A percentile compares a stretch with the other conserved stretches of the same genome.
Evolutionary conservation across 2,113 vertebrate species (phyloP).

Genomic region (Reinhardtius hippoglossoides): DNA sequence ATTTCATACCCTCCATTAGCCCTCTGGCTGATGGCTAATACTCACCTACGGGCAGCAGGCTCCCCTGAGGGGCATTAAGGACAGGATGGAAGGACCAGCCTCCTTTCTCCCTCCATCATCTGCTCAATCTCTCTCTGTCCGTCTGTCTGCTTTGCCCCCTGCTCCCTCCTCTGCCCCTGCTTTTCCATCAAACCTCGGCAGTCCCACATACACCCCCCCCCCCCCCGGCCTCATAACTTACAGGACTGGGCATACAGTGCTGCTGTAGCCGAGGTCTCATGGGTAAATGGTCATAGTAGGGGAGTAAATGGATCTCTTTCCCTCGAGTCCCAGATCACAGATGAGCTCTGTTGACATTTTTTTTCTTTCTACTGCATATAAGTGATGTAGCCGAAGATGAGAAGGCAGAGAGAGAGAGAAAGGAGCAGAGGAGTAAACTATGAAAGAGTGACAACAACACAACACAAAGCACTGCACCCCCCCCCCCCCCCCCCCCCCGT

Average conservation of each 20-base stretch:
- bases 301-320: conserved; percentile 73
- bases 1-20: conserved; percentile 75
- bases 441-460: conserved; percentile 67
- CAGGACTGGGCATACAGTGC: conserved; percentile 22
- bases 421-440: conserved; percentile 48
- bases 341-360: conserved; percentile 60
- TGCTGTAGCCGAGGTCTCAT: conserved; percentile 49
- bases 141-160: conserved; percentile 42
- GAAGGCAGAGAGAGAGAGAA: conserved; percentile 26
- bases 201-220: conserved; percentile 15
- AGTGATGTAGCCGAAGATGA: conserved; percentile 48
- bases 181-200: conserved; percentile 58
- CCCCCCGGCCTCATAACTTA: conserved; percentile 57
- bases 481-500: background rate
- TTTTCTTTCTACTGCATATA: conserved; percentile 26
- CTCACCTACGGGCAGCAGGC: conserved; percentile 79
- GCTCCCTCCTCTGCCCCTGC: conserved; percentile 30
- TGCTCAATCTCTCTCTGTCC: conserved; percentile 45
- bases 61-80: conserved; percentile 74
- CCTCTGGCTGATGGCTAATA: conserved; percentile 86
- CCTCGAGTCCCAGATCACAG: conserved; percentile 62
- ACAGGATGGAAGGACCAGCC: conserved; percentile 59
- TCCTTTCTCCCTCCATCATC: conserved; percentile 52
- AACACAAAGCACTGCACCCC: conserved; percentile 59
- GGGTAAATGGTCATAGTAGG: conserved; percentile 59